phyloP scores from a whole-genome alignment of 1,140 invertebrate species.

The Drosophila grimshawi region DNA sequence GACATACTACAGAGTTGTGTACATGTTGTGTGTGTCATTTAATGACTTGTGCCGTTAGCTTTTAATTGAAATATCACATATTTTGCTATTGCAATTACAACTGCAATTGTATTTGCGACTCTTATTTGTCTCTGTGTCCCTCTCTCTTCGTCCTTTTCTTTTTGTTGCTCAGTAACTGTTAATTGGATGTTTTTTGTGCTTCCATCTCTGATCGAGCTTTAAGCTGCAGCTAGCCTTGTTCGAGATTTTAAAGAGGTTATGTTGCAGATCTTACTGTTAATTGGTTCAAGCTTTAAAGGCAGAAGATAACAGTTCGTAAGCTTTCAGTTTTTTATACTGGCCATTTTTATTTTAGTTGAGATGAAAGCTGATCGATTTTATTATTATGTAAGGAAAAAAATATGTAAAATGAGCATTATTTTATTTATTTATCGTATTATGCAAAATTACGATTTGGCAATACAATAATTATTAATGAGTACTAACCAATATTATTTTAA shows the following conservation, averaged over 20 bases:
- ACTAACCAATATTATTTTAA: no score
- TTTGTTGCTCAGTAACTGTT: background rate
- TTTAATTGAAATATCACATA: constrained; percentile 83
- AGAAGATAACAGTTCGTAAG: background rate
- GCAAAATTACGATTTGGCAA: no score
- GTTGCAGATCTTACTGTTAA: background rate
- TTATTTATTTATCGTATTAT: no score
- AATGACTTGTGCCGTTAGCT: constrained; percentile 74
- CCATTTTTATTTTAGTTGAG: no score
- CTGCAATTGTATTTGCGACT: constrained; percentile 21
- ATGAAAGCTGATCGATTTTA: no score
- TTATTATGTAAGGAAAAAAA: no score
- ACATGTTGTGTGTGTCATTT: constrained; percentile 63
- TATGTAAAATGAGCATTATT: no score
- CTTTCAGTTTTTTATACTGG: no score
- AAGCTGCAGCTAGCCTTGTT: background rate
- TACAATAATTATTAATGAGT: no score
- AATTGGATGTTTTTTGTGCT: constrained; percentile 3
- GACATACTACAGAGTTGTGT: constrained; percentile 11
- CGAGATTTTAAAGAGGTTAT: background rate
- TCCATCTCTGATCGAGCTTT: constrained; percentile 6
- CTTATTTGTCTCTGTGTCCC: constrained; percentile 12
- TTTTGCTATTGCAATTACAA: constrained; percentile 46
- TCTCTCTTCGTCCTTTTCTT: constrained; percentile 11
- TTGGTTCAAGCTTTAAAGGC: background rate